Percentiles rank a stretch among this genome's conserved stretches.
Evolutionary conservation across 2,797 vertebrate genomes (phyloP).

Genomic region (Loris lydekkerianus): DNA sequence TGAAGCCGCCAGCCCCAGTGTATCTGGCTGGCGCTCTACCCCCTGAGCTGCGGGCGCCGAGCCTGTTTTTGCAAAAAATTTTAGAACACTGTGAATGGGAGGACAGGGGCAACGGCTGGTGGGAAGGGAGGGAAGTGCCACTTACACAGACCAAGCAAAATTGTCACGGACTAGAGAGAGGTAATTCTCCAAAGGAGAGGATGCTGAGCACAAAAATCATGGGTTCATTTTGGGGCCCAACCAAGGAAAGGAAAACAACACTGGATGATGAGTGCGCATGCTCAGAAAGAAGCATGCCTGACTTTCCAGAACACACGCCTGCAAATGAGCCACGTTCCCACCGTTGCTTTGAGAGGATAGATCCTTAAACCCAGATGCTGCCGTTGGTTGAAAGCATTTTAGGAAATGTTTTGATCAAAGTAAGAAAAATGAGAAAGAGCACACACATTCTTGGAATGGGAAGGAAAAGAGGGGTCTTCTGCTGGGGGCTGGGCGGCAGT

Average conservation of each 20-base stretch:
- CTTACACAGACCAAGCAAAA: background rate
- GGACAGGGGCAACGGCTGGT: background rate
- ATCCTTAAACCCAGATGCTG: background rate
- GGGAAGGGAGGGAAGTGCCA: background rate
- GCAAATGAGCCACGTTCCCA: background rate
- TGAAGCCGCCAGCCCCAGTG: too few relatives aligned
- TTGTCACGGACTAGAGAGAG: background rate
- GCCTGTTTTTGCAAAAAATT: background rate
- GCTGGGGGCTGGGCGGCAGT: background rate
- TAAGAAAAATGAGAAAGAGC: background rate
- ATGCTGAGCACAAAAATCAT: background rate
- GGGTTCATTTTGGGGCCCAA: background rate
- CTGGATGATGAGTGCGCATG: background rate
- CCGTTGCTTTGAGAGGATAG: background rate
- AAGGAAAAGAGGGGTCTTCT: background rate
- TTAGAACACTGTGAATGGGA: background rate
- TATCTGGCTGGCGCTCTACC: too few relatives aligned
- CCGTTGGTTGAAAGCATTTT: background rate
- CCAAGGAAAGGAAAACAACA: background rate
- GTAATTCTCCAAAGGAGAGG: background rate
- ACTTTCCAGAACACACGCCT: background rate
- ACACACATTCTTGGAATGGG: background rate
- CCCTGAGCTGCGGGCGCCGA: too few relatives aligned
- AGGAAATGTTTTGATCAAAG: slow-evolving; percentile 16
- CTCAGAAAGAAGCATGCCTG: background rate